These are phyloP conservation scores for Lepidostoma basale DNA, from an alignment of 1,140 invertebrate genomes.

Conservation along the genomic window DNA sequence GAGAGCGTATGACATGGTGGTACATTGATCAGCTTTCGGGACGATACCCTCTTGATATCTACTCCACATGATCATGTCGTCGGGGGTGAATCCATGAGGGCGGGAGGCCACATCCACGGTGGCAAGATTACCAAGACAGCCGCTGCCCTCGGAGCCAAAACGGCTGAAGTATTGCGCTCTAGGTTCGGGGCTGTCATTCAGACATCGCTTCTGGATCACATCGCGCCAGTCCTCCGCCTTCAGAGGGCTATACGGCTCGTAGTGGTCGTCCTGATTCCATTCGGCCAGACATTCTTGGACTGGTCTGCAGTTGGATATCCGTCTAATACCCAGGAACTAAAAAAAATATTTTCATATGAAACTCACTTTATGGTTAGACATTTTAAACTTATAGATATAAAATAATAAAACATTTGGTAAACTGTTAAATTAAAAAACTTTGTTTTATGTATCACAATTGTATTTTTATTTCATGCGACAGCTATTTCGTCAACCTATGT, in stretches of 20 bases:
- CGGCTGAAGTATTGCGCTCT: neutral
- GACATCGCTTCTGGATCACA: conserved; percentile 30
- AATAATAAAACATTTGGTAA: too few species aligned
- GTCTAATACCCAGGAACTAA: conserved; percentile 25
- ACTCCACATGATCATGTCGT: conserved; percentile 32
- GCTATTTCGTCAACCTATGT: too few species aligned
- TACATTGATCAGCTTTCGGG: neutral
- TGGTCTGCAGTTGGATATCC: conserved; percentile 22
- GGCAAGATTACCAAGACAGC: neutral
- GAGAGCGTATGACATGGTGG: neutral
- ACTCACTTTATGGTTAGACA: too few species aligned
- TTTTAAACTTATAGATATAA: too few species aligned
- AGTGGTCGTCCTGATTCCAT: neutral
- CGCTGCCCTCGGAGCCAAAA: neutral
- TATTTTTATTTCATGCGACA: too few species aligned
- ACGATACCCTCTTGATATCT: conserved; percentile 31
- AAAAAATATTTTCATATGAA: conserved; percentile 25
- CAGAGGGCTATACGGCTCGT: neutral
- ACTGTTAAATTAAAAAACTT: too few species aligned
- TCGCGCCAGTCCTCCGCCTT: conserved; percentile 37
- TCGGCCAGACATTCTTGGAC: neutral
- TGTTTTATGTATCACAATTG: too few species aligned
- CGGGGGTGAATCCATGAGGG: neutral
- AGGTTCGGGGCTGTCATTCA: neutral
- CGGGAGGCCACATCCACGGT: neutral